Evolutionary conservation across 2,797 vertebrate species (phyloP).

Genomic region (Rhinatrema bivittatum): DNA sequence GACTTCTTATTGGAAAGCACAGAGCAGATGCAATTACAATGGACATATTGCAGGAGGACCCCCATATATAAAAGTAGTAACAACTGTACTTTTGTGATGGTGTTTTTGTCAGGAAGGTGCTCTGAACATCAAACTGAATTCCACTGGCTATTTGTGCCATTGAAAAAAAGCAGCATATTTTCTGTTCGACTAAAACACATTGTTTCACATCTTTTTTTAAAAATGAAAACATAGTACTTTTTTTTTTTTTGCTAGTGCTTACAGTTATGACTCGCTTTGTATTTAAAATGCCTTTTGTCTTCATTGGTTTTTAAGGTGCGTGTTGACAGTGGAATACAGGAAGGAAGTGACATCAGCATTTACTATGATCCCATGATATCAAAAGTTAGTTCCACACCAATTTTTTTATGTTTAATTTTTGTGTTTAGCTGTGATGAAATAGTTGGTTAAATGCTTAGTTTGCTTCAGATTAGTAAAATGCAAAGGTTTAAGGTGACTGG

Average conservation of each 20-base stretch:
- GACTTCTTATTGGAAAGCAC: constrained; percentile 19
- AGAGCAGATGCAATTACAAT: constrained; percentile 14
- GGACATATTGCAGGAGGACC: constrained; percentile 16
- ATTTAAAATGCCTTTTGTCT: constrained; percentile 7
- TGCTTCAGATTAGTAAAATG: background rate
- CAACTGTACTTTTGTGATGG: constrained; percentile 2
- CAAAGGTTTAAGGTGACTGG: background rate
- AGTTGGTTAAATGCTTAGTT: no score
- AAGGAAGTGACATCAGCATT: constrained; percentile 98
- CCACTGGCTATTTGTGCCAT: background rate
- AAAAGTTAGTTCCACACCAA: constrained; percentile 67
- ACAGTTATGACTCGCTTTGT: background rate
- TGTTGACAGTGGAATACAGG: constrained; percentile 91
- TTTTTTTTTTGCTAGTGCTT: background rate
- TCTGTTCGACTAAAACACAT: no score
- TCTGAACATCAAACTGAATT: background rate
- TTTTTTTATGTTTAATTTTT: constrained; percentile 15
- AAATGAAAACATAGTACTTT: background rate
- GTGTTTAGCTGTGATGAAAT: no score
- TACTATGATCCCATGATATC: constrained; percentile 99
- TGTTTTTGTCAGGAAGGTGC: background rate
- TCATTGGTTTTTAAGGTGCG: constrained; percentile 67
- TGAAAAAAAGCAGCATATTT: no score
- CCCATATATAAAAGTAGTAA: constrained; percentile 13
- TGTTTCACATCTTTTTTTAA: no score